A percentile compares a stretch with the other conserved stretches of the same genome.
phyloP scores from a whole-genome alignment of 2,888 invertebrate genomes.

The Cephus pulcher region DNA sequence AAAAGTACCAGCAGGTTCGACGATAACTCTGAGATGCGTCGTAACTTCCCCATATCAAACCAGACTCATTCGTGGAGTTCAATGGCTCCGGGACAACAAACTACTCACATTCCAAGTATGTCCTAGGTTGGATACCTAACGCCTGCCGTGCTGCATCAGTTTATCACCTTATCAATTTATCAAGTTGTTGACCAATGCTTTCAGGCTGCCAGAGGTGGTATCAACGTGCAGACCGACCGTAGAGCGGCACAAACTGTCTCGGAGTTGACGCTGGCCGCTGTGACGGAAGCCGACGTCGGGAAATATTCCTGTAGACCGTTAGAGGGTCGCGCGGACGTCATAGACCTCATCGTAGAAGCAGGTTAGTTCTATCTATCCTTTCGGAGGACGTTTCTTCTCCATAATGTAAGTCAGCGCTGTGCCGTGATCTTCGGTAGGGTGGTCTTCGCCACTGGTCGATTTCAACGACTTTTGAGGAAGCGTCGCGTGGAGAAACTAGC shows the following conservation, averaged over 20 bases:
- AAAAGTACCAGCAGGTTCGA: conserved; percentile 69
- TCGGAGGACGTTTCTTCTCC: too few species aligned
- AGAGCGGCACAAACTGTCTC: conserved; percentile 72
- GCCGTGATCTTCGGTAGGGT: too few species aligned
- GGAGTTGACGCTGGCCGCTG: conserved; percentile 72
- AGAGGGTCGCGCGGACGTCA: conserved; percentile 70
- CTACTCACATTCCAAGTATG: conserved; percentile 71
- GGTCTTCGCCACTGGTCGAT: too few species aligned
- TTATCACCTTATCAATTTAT: conserved; percentile 8
- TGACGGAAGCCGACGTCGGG: conserved; percentile 70
- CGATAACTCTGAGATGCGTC: conserved; percentile 71
- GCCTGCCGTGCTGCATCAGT: too few species aligned
- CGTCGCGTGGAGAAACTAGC: too few species aligned
- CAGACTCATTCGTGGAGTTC: conserved; percentile 65
- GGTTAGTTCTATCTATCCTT: conserved; percentile 63
- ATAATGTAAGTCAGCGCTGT: too few species aligned
- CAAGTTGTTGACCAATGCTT: conserved; percentile 22
- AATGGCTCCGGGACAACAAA: conserved; percentile 71
- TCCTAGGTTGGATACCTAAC: too few species aligned
- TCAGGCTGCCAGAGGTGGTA: conserved; percentile 70
- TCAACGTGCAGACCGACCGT: conserved; percentile 75
- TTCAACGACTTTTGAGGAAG: too few species aligned
- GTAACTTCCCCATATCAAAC: conserved; percentile 66
- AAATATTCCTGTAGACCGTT: conserved; percentile 77
- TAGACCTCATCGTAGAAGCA: conserved; percentile 74